A percentile compares a stretch with the other conserved stretches of the same genome.
Evolutionary conservation across 2,113 vertebrate species (phyloP).

Genomic region (Vidua macroura): DNA sequence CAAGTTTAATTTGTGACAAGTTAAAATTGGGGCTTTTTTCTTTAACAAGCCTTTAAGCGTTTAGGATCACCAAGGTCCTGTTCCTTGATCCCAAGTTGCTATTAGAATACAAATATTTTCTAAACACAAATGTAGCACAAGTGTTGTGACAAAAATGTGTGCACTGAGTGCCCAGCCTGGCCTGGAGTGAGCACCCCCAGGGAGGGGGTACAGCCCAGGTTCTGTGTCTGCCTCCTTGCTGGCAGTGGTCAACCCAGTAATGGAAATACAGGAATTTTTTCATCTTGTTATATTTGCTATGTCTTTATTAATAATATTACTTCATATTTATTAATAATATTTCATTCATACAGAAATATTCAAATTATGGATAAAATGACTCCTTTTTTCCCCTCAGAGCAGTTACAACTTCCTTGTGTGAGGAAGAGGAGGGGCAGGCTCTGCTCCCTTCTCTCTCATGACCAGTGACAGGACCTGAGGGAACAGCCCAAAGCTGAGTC

Average conservation of each 20-base stretch:
- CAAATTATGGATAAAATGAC: background rate
- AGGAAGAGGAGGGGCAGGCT: background rate
- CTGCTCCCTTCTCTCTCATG: background rate
- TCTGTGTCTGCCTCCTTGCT: background rate
- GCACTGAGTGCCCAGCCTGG: background rate
- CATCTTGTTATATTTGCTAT: background rate
- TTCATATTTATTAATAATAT: no score
- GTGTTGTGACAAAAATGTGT: background rate
- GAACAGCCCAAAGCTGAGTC: fast-evolving
- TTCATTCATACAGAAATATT: background rate
- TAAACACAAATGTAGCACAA: background rate
- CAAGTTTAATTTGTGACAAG: background rate
- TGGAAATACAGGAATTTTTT: background rate
- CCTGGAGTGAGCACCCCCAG: background rate
- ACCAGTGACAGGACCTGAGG: background rate
- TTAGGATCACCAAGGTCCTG: background rate
- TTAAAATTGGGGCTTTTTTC: background rate
- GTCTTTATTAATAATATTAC: background rate
- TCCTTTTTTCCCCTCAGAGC: background rate
- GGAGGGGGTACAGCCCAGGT: background rate
- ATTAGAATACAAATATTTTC: background rate
- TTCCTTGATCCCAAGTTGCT: background rate
- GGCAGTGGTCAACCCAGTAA: background rate
- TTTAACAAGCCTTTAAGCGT: background rate
- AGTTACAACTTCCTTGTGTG: background rate